Evolutionary conservation across 92 coral and sea anemone species (phyloP).

Genomic region (Anthopleura xanthogrammica): DNA sequence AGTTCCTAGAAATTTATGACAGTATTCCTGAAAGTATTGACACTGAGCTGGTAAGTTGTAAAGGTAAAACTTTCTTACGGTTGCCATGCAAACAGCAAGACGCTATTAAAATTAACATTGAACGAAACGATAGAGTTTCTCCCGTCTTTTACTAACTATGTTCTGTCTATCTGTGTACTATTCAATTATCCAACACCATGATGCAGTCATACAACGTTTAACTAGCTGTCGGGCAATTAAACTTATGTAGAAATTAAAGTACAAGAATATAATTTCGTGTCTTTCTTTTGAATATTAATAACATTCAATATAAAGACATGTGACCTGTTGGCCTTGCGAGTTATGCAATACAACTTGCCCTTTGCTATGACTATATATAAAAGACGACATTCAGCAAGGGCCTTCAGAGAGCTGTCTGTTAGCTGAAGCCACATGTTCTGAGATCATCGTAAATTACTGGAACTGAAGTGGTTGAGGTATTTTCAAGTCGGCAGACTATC

Average conservation of each 20-base stretch:
- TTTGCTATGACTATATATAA: slow-evolving; percentile 12
- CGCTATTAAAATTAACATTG: slow-evolving; percentile 15
- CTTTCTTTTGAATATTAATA: too few species aligned
- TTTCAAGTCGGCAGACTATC: neutral
- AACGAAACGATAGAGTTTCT: neutral
- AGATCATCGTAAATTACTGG: neutral
- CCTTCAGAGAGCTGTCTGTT: neutral
- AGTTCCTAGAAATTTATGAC: slow-evolving; percentile 89
- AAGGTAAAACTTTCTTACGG: slow-evolving; percentile 1
- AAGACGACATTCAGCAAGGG: neutral
- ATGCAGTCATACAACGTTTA: neutral
- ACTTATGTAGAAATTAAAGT: neutral
- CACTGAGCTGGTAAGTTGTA: slow-evolving; percentile 65
- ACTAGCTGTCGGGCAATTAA: slow-evolving; percentile 28
- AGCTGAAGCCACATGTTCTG: neutral
- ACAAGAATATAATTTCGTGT: neutral
- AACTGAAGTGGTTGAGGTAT: neutral
- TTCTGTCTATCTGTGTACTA: neutral
- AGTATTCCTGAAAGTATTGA: slow-evolving; percentile 75
- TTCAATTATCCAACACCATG: neutral
- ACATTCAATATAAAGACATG: slow-evolving; percentile 11
- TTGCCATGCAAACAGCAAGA: slow-evolving; percentile 63
- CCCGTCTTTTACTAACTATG: neutral
- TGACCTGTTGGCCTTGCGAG: slow-evolving; percentile 23
- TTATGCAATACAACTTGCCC: slow-evolving; percentile 36